Evolutionary conservation across 2,113 vertebrate species (phyloP).

Genomic region (Gasterosteus nipponicus): DNA sequence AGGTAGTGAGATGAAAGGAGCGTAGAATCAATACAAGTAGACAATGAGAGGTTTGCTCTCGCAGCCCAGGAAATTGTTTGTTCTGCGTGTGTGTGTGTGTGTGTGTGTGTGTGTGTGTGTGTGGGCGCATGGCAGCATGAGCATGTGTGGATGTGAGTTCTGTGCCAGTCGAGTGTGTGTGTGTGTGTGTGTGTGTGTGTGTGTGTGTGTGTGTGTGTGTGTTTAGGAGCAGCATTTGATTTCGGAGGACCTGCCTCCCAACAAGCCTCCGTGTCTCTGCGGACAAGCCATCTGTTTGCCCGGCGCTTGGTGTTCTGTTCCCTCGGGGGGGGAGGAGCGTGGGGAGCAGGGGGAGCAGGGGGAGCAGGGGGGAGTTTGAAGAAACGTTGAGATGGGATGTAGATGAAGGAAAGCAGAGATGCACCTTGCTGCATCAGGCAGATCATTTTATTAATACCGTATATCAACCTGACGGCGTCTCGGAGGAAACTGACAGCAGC

Average conservation of each 20-base stretch:
- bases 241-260: slow-evolving; percentile 79
- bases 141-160: slow-evolving; percentile 45
- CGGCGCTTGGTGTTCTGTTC: slow-evolving; percentile 79
- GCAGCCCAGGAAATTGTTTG: slow-evolving; percentile 77
- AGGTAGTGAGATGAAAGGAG: slow-evolving; percentile 69
- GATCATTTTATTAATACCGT: slow-evolving; percentile 53
- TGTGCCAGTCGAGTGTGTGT: slow-evolving; percentile 50
- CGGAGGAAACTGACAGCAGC: slow-evolving; percentile 29
- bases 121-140: slow-evolving; percentile 34
- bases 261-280: slow-evolving; percentile 79
- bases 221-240: slow-evolving; percentile 80
- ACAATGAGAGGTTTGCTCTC: slow-evolving; percentile 78
- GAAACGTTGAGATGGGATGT: slow-evolving; percentile 47
- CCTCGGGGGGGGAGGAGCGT: slow-evolving; percentile 65
- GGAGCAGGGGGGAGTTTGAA: slow-evolving; percentile 36
- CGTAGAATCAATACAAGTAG: slow-evolving; percentile 77
- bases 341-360: slow-evolving; percentile 33
- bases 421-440: slow-evolving; percentile 36
- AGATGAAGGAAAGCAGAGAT: slow-evolving; percentile 22
- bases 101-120: slow-evolving; percentile 36
- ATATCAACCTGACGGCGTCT: slow-evolving; percentile 49
- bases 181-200: slow-evolving; percentile 38
- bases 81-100: slow-evolving; percentile 59
- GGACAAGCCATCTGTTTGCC: slow-evolving; percentile 84
- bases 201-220: slow-evolving; percentile 46